These are phyloP conservation scores for Malacosoma neustria DNA, from an alignment of 2,888 invertebrate species.

Conservation along the genomic window DNA sequence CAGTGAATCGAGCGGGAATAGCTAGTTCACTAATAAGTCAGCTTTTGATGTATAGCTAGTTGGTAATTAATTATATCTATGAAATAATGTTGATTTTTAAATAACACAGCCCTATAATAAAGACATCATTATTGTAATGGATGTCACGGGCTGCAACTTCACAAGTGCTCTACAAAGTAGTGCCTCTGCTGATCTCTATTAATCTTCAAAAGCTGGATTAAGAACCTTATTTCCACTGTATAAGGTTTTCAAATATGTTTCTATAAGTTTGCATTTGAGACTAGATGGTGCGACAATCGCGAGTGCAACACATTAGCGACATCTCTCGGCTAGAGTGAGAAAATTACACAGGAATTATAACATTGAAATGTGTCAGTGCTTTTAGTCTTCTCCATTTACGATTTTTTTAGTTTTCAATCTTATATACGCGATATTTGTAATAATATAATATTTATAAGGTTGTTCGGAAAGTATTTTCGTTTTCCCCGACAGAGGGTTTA, in stretches of 20 bases:
- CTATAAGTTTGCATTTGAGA: constrained; percentile 30
- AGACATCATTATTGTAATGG: constrained; percentile 69
- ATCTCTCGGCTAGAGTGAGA: constrained; percentile 60
- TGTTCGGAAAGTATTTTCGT: constrained; percentile 6
- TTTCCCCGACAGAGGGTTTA: too few relatives aligned
- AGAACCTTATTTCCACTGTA: constrained; percentile 8
- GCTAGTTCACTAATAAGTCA: too few relatives aligned
- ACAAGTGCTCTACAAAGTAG: constrained; percentile 58
- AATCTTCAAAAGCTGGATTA: constrained; percentile 14
- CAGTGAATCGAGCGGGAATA: too few relatives aligned
- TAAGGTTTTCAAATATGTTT: constrained; percentile 15
- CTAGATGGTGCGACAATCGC: constrained; percentile 59
- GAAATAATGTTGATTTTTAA: background rate
- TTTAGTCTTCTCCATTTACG: constrained; percentile 19
- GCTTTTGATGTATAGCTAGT: too few relatives aligned
- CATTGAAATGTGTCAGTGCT: constrained; percentile 39
- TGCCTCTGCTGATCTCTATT: constrained; percentile 23
- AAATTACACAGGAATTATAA: constrained; percentile 61
- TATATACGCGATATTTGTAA: constrained; percentile 5
- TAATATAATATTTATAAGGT: too few relatives aligned
- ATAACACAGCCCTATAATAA: constrained; percentile 40
- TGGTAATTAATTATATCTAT: too few relatives aligned
- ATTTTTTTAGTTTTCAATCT: constrained; percentile 3
- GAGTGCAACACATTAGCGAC: constrained; percentile 68
- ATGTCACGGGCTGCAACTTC: constrained; percentile 68